Conservation (phyloP, 1,140 invertebrate genomes). For the Papilio glaucus region DNA sequence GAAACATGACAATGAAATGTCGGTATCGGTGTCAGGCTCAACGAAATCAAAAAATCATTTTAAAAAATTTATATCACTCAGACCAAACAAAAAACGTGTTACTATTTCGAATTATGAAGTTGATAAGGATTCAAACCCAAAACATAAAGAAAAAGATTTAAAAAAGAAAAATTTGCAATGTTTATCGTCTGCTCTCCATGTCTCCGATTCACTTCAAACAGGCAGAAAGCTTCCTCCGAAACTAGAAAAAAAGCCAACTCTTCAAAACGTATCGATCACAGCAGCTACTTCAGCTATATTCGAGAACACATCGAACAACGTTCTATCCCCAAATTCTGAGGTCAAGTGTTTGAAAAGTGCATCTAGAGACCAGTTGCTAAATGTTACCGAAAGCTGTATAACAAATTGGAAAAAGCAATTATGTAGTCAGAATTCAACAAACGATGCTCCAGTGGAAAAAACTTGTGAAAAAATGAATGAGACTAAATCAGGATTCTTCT, state of each 20-base stretch:
- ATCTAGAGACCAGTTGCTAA: neutral
- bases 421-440: neutral
- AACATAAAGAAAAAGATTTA: neutral
- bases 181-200: neutral
- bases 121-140: neutral
- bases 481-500: conserved; percentile 9
- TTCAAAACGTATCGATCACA: neutral
- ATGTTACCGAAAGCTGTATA: neutral
- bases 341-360: conserved; percentile 16
- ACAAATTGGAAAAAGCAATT: neutral
- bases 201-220: neutral
- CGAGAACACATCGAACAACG: neutral
- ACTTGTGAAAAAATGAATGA: conserved; percentile 17
- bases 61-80: conserved; percentile 7
- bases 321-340: neutral
- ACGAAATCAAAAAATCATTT: neutral
- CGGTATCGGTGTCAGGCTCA: neutral
- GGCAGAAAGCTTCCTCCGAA: neutral
- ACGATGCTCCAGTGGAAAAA: neutral
- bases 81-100: conserved; percentile 5
- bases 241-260: conserved; percentile 5
- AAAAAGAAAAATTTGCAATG: conserved; percentile 1
- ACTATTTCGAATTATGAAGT: conserved; percentile 29
- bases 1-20: conserved; percentile 39
- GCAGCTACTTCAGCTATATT: neutral